These are phyloP conservation scores for Scolanthus callimorphus DNA, from an alignment of 92 coral and sea anemone species.

Conservation along the genomic window DNA sequence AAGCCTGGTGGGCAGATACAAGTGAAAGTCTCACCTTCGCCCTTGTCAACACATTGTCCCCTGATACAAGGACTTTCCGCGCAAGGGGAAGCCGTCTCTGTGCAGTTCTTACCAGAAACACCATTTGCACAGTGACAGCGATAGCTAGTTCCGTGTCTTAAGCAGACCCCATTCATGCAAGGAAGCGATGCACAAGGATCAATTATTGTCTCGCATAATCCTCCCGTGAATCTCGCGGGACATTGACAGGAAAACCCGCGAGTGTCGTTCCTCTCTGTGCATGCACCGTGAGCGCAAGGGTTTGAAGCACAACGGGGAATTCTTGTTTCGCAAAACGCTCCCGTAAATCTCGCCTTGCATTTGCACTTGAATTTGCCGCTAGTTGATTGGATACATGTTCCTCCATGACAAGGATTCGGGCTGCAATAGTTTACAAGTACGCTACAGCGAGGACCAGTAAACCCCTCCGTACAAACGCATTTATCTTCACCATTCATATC, in stretches of 20 bases:
- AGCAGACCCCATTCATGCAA: slow-evolving; percentile 43
- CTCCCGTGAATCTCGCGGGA: slow-evolving; percentile 38
- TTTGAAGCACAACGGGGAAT: slow-evolving; percentile 18
- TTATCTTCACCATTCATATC: background rate
- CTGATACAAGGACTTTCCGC: slow-evolving; percentile 23
- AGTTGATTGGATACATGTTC: slow-evolving; percentile 15
- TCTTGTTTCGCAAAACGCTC: slow-evolving; percentile 22
- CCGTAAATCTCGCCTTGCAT: slow-evolving; percentile 30
- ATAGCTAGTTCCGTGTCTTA: slow-evolving; percentile 15
- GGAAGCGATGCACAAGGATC: slow-evolving; percentile 20
- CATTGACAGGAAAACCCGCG: slow-evolving; percentile 51
- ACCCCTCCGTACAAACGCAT: slow-evolving; percentile 20
- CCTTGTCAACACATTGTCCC: slow-evolving; percentile 33
- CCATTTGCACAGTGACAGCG: slow-evolving; percentile 55
- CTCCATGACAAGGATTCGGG: slow-evolving; percentile 51
- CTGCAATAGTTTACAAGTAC: slow-evolving; percentile 28
- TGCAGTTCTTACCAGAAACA: slow-evolving; percentile 52
- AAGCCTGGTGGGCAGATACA: slow-evolving; percentile 31
- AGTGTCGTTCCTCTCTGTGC: slow-evolving; percentile 1
- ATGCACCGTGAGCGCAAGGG: slow-evolving; percentile 26
- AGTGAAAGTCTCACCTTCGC: slow-evolving; percentile 2
- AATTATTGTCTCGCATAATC: slow-evolving; percentile 31
- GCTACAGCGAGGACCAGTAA: slow-evolving; percentile 11
- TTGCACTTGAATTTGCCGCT: slow-evolving; percentile 21
- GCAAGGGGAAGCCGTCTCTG: slow-evolving; percentile 38